Percentiles rank a stretch among this genome's conserved stretches.
Evolutionary conservation across 2,797 vertebrate species (phyloP).

Genomic region (Hydrophis major): DNA sequence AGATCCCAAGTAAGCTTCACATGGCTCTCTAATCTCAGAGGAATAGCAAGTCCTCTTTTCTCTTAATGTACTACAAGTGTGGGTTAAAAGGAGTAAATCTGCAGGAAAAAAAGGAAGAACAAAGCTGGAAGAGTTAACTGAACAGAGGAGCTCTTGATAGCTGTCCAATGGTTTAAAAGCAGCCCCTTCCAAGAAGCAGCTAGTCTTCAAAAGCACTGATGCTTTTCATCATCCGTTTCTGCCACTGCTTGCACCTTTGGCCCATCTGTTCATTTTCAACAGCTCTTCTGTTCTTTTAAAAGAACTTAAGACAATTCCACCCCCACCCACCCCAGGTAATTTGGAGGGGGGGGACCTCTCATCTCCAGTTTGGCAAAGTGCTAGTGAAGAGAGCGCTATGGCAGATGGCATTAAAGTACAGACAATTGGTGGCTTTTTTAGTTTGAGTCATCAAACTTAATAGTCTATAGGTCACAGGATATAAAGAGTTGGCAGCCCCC

Average conservation of each 20-base stretch:
- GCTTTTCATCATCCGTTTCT: neutral
- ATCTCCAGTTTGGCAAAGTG: neutral
- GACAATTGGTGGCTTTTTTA: conserved; percentile 2
- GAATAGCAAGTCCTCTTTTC: neutral
- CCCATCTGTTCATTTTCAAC: neutral
- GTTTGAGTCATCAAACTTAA: conserved; percentile 33
- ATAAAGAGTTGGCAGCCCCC: conserved; percentile 5
- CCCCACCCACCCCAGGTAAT: neutral
- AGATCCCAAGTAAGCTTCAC: neutral
- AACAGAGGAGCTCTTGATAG: neutral
- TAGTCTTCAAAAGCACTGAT: neutral
- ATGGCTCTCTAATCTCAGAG: neutral
- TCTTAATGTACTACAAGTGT: neutral
- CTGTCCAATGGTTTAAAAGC: neutral
- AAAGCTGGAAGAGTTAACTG: neutral
- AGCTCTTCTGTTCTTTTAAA: neutral
- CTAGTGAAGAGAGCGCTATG: conserved; percentile 26
- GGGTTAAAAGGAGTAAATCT: conserved; percentile 13
- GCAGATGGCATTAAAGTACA: conserved; percentile 10
- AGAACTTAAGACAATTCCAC: neutral
- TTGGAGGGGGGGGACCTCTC: neutral
- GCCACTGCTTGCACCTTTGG: neutral
- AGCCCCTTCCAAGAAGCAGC: neutral
- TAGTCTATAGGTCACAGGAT: conserved; percentile 42
- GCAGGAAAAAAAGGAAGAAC: neutral